phyloP scores from a whole-genome alignment of 2,797 vertebrate species.

The Aplochiton taeniatus region DNA sequence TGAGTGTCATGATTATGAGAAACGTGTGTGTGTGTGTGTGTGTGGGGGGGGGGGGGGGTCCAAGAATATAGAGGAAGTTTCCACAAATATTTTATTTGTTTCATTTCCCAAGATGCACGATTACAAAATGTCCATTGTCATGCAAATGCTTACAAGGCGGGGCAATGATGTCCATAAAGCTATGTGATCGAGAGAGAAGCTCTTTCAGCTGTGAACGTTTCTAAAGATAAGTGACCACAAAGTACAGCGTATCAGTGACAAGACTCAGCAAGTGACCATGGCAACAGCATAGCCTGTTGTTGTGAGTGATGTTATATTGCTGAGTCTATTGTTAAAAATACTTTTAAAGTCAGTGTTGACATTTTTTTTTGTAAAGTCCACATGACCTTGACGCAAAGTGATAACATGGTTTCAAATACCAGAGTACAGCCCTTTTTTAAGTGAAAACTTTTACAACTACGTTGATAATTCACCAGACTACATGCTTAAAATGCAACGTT shows the following conservation, averaged over 20 bases:
- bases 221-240: too few relatives aligned
- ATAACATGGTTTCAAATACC: constrained; percentile 43
- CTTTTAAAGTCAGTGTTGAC: constrained; percentile 35
- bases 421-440: constrained; percentile 63
- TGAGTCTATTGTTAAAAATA: constrained; percentile 30
- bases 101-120: neutral
- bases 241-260: too few relatives aligned
- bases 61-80: neutral
- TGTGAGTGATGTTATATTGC: neutral
- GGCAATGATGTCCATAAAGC: neutral
- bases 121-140: constrained; percentile 10
- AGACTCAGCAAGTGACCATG: too few relatives aligned
- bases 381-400: constrained; percentile 17
- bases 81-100: neutral
- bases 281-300: too few relatives aligned
- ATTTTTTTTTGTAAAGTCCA: constrained; percentile 28
- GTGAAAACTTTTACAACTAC: constrained; percentile 46
- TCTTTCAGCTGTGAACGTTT: neutral
- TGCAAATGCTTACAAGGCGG: constrained; percentile 3
- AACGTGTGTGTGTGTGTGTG: too few relatives aligned
- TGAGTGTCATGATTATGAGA: neutral
- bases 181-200: neutral
- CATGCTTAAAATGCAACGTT: constrained; percentile 69
- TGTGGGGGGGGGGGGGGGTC: too few relatives aligned
- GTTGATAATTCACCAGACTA: constrained; percentile 60